Evolutionary conservation across 2,113 vertebrate genomes (phyloP).

Genomic region (Rhombomys opimus): DNA sequence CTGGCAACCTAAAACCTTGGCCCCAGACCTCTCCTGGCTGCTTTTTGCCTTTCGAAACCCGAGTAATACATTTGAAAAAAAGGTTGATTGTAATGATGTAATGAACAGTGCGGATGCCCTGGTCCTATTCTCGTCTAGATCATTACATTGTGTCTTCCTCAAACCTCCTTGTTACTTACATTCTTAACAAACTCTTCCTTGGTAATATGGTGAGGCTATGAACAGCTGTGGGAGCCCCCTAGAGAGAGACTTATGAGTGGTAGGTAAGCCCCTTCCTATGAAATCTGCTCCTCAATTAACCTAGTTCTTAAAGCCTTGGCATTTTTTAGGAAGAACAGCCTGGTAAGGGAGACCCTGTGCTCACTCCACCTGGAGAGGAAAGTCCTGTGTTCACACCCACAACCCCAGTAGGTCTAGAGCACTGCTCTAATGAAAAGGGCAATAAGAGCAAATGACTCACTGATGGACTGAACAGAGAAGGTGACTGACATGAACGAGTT

Average conservation of each 20-base stretch:
- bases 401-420: conserved; percentile 22
- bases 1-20: background rate
- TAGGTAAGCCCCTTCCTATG: background rate
- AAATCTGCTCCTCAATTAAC: background rate
- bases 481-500: conserved; percentile 2
- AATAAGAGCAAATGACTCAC: conserved; percentile 4
- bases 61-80: background rate
- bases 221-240: background rate
- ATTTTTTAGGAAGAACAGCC: conserved; percentile 35
- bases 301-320: conserved; percentile 39
- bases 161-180: background rate
- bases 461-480: background rate
- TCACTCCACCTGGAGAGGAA: background rate
- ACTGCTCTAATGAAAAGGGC: background rate
- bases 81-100: conserved; percentile 2
- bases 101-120: background rate
- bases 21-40: background rate
- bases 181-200: background rate
- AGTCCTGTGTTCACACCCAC: background rate
- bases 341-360: background rate
- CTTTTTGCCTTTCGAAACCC: conserved; percentile 18
- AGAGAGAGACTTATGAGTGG: background rate
- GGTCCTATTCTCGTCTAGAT: conserved; percentile 38
- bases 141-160: conserved; percentile 40
- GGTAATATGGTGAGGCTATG: background rate